phyloP scores from a whole-genome alignment of 64 coral and sea anemone species.

The Platygyra sinensis region DNA sequence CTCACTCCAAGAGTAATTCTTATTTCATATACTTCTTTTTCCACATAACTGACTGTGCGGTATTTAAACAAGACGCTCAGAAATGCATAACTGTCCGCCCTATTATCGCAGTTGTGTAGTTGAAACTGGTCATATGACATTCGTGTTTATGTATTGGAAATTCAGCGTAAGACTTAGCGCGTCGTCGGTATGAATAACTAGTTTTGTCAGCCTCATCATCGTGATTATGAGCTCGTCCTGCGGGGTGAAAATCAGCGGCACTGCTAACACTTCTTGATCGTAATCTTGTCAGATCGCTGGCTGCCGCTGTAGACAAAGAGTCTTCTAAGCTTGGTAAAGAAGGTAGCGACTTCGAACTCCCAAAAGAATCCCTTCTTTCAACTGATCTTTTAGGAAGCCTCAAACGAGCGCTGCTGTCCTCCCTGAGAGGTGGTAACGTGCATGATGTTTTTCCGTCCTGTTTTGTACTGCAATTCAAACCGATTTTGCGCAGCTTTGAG shows the following conservation, averaged over 20 bases:
- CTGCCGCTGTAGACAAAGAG: background rate
- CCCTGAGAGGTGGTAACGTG: background rate
- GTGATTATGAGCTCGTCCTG: background rate
- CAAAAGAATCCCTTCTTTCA: background rate
- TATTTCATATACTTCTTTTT: too few relatives aligned
- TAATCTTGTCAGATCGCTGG: background rate
- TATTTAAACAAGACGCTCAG: too few relatives aligned
- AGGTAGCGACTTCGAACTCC: background rate
- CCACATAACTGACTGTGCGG: too few relatives aligned
- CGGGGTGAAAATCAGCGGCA: background rate
- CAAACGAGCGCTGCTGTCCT: background rate
- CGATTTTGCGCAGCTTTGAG: slow-evolving; percentile 36
- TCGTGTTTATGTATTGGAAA: background rate
- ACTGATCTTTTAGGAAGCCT: background rate
- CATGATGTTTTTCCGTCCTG: background rate
- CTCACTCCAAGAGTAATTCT: too few relatives aligned
- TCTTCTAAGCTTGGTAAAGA: background rate
- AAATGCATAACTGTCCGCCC: too few relatives aligned
- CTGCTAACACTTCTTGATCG: background rate
- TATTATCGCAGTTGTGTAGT: background rate
- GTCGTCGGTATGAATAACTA: background rate
- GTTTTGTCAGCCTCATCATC: background rate
- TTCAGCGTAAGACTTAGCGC: background rate
- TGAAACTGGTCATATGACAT: background rate
- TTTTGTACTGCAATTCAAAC: slow-evolving; percentile 15